Base-by-base conservation (phyloP, 2,888 invertebrate species). In the Omphaloscelis lunosa region DNA sequence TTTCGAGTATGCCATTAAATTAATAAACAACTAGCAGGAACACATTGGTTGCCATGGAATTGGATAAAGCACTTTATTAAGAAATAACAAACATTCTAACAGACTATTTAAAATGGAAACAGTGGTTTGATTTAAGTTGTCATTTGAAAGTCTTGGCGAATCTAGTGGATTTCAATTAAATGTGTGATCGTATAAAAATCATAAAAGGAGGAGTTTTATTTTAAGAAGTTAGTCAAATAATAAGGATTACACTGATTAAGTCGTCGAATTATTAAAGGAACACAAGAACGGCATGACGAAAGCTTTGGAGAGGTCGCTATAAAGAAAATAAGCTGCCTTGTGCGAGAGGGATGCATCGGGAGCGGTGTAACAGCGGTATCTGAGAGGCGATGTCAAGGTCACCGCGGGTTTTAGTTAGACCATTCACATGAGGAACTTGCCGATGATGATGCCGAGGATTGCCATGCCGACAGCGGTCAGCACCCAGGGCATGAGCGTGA, bases 341-440 rank as follows among this genome's bases (percentile, higher is more conserved):
- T 90, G 91, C 89, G 90, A 91, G 89, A 84, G 83, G 89, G 92
- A 89, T 90, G 93, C 90, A 86, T 93, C 86, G 93, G 94, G 94
- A 92, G 93, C 93, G 92, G 91, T 92, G 92, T 90, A 90, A 92
- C 91, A 92, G 95, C 93, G 93, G 93, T 92, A 89, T 91, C 90
- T 90, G 93, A 90, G 93, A 91, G 92, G 91, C 86, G 92, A 89
- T 89, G 90, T 88, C 87, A 90, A 82, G 91, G 92, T 92, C 91
- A 92, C 91, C 93, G 93, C 91, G 88, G 91, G 86, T 89, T 89
- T 90, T 89, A 90, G 78, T 80, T 80, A 69, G 88, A 80, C 87
- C 93, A 97, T 98, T 98, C 98, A 98, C 97, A 98, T 98, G 95
- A 98, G 96, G 96, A 98, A 98, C 96, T 98, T 98, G 94, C 98